phyloP scores from a whole-genome alignment of 2,888 invertebrate species.

The Dryobota labecula region DNA sequence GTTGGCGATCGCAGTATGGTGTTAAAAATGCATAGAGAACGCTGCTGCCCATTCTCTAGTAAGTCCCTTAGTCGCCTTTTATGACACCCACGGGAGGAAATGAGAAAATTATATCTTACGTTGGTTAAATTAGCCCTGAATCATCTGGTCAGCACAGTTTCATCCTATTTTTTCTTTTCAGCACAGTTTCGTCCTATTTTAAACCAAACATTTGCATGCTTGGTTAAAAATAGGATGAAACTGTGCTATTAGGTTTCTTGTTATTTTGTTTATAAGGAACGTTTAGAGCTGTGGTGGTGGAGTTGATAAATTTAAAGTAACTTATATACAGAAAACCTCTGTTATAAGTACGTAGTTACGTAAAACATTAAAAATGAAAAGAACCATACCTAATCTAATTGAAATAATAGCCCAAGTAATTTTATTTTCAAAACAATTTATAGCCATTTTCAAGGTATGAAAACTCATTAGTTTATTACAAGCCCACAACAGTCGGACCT shows the following conservation, averaged over 20 bases:
- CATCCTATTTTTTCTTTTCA: no score
- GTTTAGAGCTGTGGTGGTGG: neutral
- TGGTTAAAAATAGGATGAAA: no score
- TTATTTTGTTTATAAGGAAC: neutral
- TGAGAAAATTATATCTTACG: neutral
- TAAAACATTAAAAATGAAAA: constrained; percentile 5
- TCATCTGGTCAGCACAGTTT: neutral
- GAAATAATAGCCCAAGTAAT: constrained; percentile 42
- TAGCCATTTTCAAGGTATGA: constrained; percentile 46
- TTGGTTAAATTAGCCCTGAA: neutral
- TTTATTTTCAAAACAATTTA: constrained; percentile 55
- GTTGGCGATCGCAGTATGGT: no score
- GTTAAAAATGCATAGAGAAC: no score
- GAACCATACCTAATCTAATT: constrained; percentile 31
- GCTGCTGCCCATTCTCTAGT: no score
- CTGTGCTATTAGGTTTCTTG: neutral
- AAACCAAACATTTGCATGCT: no score
- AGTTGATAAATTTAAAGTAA: neutral
- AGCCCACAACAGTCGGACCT: constrained; percentile 49
- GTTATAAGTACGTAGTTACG: no score
- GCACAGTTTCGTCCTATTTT: no score
- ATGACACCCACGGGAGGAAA: no score
- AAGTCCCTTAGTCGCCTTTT: no score
- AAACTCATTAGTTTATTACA: constrained; percentile 65
- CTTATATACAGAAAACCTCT: neutral